Evolutionary conservation across 2,888 invertebrate species (phyloP), one percentile per base, ranked within the genome.

Genomic region (Torymus aiolomorphi): DNA sequence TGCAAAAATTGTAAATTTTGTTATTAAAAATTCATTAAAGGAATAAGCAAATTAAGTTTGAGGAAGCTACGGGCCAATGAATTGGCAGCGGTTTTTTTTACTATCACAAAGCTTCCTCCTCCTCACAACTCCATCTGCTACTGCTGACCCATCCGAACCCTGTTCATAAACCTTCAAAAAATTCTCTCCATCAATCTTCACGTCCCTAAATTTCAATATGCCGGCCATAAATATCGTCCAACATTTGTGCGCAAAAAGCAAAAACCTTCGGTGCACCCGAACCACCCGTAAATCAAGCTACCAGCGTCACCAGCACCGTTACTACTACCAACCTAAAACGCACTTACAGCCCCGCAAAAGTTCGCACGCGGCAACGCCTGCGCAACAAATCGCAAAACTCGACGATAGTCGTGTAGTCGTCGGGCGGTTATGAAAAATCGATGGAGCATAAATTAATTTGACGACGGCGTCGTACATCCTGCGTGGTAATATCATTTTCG

Each of bases 371-470:
- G 12, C 62, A 72, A 52, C 62, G 62, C 62, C 72, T 61, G 54
- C 56, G 62, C 20, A 14, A 8, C 18, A 51, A 8, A n/a, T 31
- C 52, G 42, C 24, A 14, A 13, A 31, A 31, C 71, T 56, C 54
- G 18, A 52, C 24, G 24, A 24, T 24, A 24, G 24, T 3, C 24
- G 24, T 24, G 24, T 24, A 24, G 24, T 24, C 24, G 24, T 24
- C 24, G 3, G 3, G 24, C 13, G n/a, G 49, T 63, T n/a, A 14
- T 13, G 61, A 75, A 67, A 77, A 77, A 77, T 77, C 78, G 67
- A 78, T 78, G 54, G 31, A 52, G 52, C 69, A 65, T 76, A 76
- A 76, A 76, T 80, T 80, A 76, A 80, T 80, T 73, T 56, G 24
- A 56, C 24, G 2, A 59, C n/a, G 16, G 5, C 2, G 14, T 13